Conservation (phyloP, 2,113 vertebrate species). For the Chaenocephalus aceratus region DNA sequence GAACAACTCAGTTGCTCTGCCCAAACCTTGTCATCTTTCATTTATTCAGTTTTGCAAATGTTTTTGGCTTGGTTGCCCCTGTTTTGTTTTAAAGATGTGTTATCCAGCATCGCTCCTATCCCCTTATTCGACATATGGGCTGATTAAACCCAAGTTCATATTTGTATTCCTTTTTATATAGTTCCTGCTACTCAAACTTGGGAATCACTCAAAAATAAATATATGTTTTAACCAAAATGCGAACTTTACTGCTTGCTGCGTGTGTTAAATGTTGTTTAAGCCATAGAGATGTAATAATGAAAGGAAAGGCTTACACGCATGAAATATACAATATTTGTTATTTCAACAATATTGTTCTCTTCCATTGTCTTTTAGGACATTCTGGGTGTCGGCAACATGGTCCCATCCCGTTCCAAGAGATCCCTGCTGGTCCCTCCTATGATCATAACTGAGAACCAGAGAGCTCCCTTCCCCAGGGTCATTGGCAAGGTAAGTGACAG, state of each 20-base stretch:
- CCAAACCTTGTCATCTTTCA: conserved; percentile 46
- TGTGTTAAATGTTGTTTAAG: background rate
- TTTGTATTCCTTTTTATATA: background rate
- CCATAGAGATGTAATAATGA: too few relatives aligned
- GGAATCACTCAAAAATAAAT: background rate
- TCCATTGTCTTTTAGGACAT: conserved; percentile 83
- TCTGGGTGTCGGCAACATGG: conserved; percentile 84
- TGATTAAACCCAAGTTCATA: background rate
- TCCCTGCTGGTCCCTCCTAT: conserved; percentile 91
- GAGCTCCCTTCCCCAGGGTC: conserved; percentile 89
- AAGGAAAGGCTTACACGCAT: too few relatives aligned
- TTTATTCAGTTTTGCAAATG: conserved; percentile 25
- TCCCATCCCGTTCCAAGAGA: conserved; percentile 88
- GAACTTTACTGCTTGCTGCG: background rate
- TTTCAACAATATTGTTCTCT: background rate
- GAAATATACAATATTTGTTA: background rate
- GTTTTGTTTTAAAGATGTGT: background rate
- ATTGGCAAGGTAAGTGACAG: conserved; percentile 91
- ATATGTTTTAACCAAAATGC: background rate
- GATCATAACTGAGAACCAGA: conserved; percentile 93
- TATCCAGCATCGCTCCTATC: background rate
- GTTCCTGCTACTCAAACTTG: background rate
- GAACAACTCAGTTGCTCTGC: conserved; percentile 29
- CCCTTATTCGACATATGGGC: background rate
- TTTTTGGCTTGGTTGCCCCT: conserved; percentile 1